Evolutionary conservation across 2,888 invertebrate species (phyloP), one percentile per base, ranked within the genome.

Genomic region (Salticus scenicus): DNA sequence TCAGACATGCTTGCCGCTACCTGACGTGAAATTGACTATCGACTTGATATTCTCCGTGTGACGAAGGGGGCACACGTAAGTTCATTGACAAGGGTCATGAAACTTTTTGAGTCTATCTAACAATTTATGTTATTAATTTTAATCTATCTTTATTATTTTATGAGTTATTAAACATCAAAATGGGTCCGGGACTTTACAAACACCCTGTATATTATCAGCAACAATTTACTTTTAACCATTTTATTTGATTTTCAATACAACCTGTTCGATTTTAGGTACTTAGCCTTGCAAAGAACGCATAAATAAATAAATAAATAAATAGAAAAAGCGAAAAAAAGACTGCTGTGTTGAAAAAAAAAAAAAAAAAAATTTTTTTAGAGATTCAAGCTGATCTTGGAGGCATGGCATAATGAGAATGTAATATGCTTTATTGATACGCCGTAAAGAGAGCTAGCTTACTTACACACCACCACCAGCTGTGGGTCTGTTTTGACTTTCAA

Each of bases 401-500:
- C 31, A 71, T 37, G 4, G 30, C 42, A 76, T 83, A 83, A 83
- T 83, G 82, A 64, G 82, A 83, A 83, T 76, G 76, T 76, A 76
- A 83, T 83, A 37, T 31, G 82, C 71, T 83, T 83, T 83, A 83
- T 83, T 83, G 76, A 76, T 83, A 83, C 64, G 76, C 76, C 12
- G 76, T 73, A 75, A 75, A 81, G 57, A 67, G 47, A 67, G 37
- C 57, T 33, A 27, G 37, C 75, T 57, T 63, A 63, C n/a, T n/a
- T n/a, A n/a, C n/a, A n/a, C n/a, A n/a, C n/a, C 41, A 74, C 75
- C 64, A 42, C 31, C 82, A 83, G 82, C 82, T 83, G 82, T 64
- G 37, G 17, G 28, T 24, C 76, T 83, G 47, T 51, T 83, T 83
- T 83, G 82, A 83, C 82, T 83, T 83, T 83, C 82, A 83, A 83